A percentile compares a stretch with the other conserved stretches of the same genome.
Conservation (phyloP, 1,140 invertebrate genomes). For the Diploscapter pachys region DNA sequence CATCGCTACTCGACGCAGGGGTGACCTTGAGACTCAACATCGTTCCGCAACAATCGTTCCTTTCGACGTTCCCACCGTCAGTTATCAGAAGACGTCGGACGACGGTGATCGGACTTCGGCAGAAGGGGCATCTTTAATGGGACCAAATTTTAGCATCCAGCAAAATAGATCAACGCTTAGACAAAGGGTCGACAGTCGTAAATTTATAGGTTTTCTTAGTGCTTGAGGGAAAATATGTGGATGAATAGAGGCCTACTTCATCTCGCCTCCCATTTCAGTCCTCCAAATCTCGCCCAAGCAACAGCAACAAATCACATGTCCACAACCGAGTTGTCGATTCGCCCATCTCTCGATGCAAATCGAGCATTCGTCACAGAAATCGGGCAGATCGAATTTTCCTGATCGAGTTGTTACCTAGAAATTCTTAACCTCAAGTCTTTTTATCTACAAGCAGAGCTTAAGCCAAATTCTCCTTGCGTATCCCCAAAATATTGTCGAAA, state of each 20-base stretch:
- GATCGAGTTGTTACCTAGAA: too few relatives aligned
- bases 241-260: not conserved
- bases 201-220: not conserved
- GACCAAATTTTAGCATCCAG: not conserved
- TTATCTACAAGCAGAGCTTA: too few relatives aligned
- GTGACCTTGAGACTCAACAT: not conserved
- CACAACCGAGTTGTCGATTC: conserved; percentile 17
- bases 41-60: conserved; percentile 13
- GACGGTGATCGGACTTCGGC: not conserved
- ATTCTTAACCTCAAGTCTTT: too few relatives aligned
- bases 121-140: conserved; percentile 5
- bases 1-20: not conserved
- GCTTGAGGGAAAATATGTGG: not conserved
- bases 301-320: conserved; percentile 18
- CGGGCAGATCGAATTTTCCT: not conserved
- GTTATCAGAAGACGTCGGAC: conserved; percentile 5
- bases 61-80: conserved; percentile 3
- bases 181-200: not conserved
- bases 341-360: conserved; percentile 18
- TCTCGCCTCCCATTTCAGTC: not conserved
- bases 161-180: not conserved
- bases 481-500: too few relatives aligned
- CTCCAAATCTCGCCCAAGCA: conserved; percentile 19
- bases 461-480: too few relatives aligned
- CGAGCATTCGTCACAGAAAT: conserved; percentile 7